Evolutionary conservation across 2,797 vertebrate genomes (phyloP), one percentile per base, ranked within the genome.

Genomic region (Scomberomorus guttatus): DNA sequence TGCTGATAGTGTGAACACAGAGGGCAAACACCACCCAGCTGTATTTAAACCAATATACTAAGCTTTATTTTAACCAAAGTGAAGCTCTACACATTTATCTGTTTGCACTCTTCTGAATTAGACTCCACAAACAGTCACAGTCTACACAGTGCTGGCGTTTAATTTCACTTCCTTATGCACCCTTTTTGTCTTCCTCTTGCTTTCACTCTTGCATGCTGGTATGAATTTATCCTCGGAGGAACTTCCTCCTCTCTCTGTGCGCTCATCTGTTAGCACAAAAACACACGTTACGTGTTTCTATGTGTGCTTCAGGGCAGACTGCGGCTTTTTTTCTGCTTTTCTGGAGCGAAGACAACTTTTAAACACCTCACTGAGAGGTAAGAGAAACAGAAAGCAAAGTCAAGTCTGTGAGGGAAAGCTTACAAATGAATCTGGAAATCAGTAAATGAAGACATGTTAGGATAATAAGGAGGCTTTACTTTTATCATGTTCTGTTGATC

Each of bases 91-190:
- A 42, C 4, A 1, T 42, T 42, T 42, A 42, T 42, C 12, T 13
- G 12, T 4, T 42, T 12, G 2, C 4, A 4, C 39, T 42, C 13
- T 42, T 14, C 12, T 50, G 46, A 50, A 50, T 50, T 50, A 18
- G 12, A 50, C 46, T 50, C 18, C 18, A 46, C 44, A 50, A 18
- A 8, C 18, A 50, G 6, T 8, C 2, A 8, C 46, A 20, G 46
- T 50, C 46, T 5, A 13, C 12, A 42, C 17, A n/a, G 18, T 1
- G 6, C 7, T 50, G 44, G 44, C 5, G 46, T 20, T 20, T 20
- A 15, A 24, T 83, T 79, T 76, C 81, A 83, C 72, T 83, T 83
- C 81, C 81, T 27, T 15, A 50, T 50, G 4, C 25, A 60, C 32
- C 12, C 54, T n/a, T 25, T 39, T 22, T 42, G 39, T 50, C 46